Base-by-base conservation (phyloP, 2,888 invertebrate species). In the Scrobipalpa costella region DNA sequence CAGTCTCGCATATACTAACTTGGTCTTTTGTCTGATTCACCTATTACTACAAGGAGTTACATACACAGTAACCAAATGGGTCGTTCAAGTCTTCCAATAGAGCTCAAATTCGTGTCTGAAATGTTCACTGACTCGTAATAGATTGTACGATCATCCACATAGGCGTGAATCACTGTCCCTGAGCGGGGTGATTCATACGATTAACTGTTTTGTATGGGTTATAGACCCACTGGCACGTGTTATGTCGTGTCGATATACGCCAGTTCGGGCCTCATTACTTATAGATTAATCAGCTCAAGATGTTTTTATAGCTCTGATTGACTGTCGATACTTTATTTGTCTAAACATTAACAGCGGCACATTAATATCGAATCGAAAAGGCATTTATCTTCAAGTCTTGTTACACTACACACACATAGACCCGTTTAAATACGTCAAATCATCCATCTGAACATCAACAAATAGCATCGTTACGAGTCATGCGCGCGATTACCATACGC, bases 161-260 rank as follows among this genome's bases (percentile, higher is more conserved):
- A 52, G 27, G n/a, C 27, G 33, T 55, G 55, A 55, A 15, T 55
- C 55, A 55, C 55, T 34, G 55, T 15, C 34, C 55, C 55, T 55
- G 55, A n/a, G 38, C 50, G 58, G 9, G 63, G 50, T 63, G 63
- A 63, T 49, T 63, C 63, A 63, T 15, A 19, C 58, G 8, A 57
- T 57, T 63, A 57, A 57, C 63, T 15, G 63, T 49, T 47, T 6
- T 33, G 21, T 38, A 47, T 33, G 62, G 40, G 57, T 62, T 57
- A 57, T 33, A 44, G 62, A 62, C 62, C 62, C 44, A 58, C 11
- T 21, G 58, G n/a, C 17, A 38, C 62, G 38, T 21, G 62, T 52
- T 27, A 27, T 5, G n/a, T 27, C 27, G 52, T 27, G 47, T 40
- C 21, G 36, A 55, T n/a, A 11, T 52, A 13, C n/a, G 33, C 7